Percentiles rank a stretch among this genome's conserved stretches.
Conservation (phyloP, 2,797 vertebrate genomes). For the Brachyrhaphis roseni region DNA sequence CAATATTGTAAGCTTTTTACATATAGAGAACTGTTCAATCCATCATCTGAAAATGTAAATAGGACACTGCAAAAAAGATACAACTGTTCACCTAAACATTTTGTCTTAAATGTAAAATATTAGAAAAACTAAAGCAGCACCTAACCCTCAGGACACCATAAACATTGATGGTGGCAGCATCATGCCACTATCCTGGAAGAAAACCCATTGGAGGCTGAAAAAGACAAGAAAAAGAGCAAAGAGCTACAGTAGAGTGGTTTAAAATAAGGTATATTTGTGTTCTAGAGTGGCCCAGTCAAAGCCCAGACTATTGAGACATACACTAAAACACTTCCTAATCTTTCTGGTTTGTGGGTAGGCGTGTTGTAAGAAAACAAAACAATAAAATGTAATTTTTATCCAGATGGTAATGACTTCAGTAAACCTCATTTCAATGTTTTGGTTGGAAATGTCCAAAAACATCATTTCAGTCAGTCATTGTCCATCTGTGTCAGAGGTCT, state of each 20-base stretch:
- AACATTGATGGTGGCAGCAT: background rate
- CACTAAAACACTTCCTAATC: slow-evolving; percentile 11
- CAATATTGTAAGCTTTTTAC: background rate
- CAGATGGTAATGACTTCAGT: background rate
- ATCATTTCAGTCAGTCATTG: background rate
- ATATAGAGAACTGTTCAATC: background rate
- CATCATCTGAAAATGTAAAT: background rate
- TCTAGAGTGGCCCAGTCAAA: background rate
- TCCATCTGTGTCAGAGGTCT: background rate
- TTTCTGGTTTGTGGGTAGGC: slow-evolving; percentile 30
- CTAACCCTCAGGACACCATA: background rate
- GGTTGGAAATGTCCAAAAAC: background rate
- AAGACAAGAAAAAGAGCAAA: background rate
- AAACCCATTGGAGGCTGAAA: background rate
- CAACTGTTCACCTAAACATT: no score
- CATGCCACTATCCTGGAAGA: background rate
- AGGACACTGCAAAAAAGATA: background rate
- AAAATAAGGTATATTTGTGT: background rate
- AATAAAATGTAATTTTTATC: background rate
- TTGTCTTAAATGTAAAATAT: no score
- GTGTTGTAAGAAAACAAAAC: slow-evolving; percentile 16
- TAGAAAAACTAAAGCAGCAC: background rate
- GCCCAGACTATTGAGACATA: background rate
- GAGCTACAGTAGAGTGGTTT: background rate
- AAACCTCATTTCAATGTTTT: background rate